Percentiles rank a stretch among this genome's conserved stretches.
phyloP scores from a whole-genome alignment of 1,140 invertebrate genomes.

The Agraylea sexmaculata region DNA sequence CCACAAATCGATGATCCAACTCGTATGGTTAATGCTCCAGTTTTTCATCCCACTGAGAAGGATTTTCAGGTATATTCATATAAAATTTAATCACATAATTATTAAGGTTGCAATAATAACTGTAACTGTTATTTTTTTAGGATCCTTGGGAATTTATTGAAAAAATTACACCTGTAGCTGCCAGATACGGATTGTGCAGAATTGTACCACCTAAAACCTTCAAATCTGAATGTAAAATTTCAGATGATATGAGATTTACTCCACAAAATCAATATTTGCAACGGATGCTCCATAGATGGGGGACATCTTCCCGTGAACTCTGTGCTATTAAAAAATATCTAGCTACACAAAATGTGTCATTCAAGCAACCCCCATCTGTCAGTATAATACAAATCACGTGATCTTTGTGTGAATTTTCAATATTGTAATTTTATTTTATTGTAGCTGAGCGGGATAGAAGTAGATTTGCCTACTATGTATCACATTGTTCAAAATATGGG shows the following conservation, averaged over 20 bases:
- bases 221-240: constrained; percentile 78
- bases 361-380: constrained; percentile 66
- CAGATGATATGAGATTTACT: constrained; percentile 76
- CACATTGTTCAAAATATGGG: constrained; percentile 75
- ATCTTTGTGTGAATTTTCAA: neutral
- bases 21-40: constrained; percentile 66
- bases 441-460: constrained; percentile 77
- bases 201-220: constrained; percentile 81
- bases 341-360: constrained; percentile 61
- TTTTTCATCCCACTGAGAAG: constrained; percentile 69
- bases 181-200: constrained; percentile 77
- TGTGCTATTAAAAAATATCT: constrained; percentile 78
- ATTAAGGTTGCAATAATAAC: neutral
- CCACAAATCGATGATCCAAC: constrained; percentile 39
- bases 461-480: constrained; percentile 79
- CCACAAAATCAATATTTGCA: constrained; percentile 88
- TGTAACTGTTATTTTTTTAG: constrained; percentile 29
- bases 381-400: constrained; percentile 16
- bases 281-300: constrained; percentile 81
- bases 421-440: neutral
- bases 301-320: constrained; percentile 75
- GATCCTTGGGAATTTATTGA: constrained; percentile 86
- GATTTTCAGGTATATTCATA: constrained; percentile 48
- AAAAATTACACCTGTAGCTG: constrained; percentile 64
- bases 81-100: neutral